phyloP scores from a whole-genome alignment of 2,113 vertebrate species.

The Pygoscelis adeliae region DNA sequence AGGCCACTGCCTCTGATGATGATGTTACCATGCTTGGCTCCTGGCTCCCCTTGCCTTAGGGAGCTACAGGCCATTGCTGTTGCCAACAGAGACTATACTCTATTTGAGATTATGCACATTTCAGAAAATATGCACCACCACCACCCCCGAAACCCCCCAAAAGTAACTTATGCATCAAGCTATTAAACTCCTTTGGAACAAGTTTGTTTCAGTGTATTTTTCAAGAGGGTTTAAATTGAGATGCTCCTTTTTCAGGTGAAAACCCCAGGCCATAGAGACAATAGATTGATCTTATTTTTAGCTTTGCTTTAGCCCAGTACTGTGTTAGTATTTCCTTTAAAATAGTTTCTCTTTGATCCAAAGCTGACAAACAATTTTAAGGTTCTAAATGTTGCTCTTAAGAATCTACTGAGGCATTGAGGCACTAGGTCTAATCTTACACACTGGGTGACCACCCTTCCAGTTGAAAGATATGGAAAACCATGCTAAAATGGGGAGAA shows the following conservation, averaged over 20 bases:
- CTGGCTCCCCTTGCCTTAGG: background rate
- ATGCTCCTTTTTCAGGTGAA: background rate
- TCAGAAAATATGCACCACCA: background rate
- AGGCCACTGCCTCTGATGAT: background rate
- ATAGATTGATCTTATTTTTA: background rate
- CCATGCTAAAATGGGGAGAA: fast-evolving
- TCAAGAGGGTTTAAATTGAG: background rate
- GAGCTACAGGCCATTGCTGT: background rate
- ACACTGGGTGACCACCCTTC: background rate
- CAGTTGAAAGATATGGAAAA: background rate
- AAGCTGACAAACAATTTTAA: background rate
- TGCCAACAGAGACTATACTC: background rate
- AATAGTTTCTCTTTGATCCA: background rate
- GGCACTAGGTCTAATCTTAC: background rate
- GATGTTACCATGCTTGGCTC: background rate
- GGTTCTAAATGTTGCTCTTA: background rate
- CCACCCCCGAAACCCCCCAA: fast-evolving
- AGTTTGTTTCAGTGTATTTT: background rate
- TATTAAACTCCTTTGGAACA: background rate
- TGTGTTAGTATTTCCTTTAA: background rate
- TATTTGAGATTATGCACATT: background rate
- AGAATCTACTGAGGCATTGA: background rate
- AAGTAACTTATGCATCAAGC: background rate
- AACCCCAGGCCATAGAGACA: background rate
- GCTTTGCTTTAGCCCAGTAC: background rate